A percentile compares a stretch with the other conserved stretches of the same genome.
phyloP scores from a whole-genome alignment of 2,888 invertebrate species.

The Drosophila borealis region DNA sequence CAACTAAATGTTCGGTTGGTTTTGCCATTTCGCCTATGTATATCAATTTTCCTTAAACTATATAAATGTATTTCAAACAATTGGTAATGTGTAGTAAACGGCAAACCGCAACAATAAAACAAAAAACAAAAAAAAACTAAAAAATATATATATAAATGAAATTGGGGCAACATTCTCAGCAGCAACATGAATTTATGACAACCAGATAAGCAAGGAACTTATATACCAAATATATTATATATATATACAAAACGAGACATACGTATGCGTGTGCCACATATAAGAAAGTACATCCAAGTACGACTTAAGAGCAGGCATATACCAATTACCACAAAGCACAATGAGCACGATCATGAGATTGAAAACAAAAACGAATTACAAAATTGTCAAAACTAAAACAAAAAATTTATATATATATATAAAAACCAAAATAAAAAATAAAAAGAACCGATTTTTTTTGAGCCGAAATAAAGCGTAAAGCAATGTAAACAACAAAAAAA shows the following conservation, averaged over 20 bases:
- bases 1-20: conserved; percentile 8
- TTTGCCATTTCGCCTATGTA: conserved; percentile 30
- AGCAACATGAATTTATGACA: conserved; percentile 47
- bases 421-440: conserved; percentile 27
- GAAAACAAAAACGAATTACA: conserved; percentile 10
- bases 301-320: conserved; percentile 7
- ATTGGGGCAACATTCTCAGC: conserved; percentile 26
- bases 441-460: conserved; percentile 65
- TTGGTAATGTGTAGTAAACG: conserved; percentile 48
- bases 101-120: conserved; percentile 10
- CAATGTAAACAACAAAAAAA: conserved; percentile 68
- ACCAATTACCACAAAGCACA: conserved; percentile 22
- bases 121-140: conserved; percentile 3
- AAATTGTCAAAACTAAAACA: conserved; percentile 33
- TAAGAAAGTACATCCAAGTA: conserved; percentile 16
- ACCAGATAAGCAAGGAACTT: conserved; percentile 14
- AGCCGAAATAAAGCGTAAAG: conserved; percentile 74
- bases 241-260: conserved; percentile 6
- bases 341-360: conserved; percentile 11
- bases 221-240: conserved; percentile 10
- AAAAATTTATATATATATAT: conserved; percentile 8
- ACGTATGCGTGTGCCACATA: conserved; percentile 11
- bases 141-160: background rate
- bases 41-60: conserved; percentile 49
- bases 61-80: conserved; percentile 51